Evolutionary conservation across 2,888 invertebrate species (phyloP).

Genomic region (Halictus ligatus): DNA sequence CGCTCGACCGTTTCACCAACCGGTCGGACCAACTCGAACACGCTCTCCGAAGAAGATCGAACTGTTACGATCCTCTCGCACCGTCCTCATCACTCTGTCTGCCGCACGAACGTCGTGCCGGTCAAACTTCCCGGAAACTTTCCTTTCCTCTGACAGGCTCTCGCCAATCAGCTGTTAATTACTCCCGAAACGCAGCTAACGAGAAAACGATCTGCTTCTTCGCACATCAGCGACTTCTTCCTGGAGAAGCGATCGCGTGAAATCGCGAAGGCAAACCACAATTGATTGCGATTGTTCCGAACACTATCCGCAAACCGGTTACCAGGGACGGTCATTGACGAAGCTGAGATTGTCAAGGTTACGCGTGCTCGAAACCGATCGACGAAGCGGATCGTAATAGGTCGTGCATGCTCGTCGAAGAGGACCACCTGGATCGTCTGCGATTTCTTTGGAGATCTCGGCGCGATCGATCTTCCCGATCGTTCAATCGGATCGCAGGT

Average conservation of each 20-base stretch:
- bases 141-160: background rate
- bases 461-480: background rate
- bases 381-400: background rate
- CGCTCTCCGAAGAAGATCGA: background rate
- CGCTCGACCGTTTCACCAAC: background rate
- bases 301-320: background rate
- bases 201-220: background rate
- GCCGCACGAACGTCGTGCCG: background rate
- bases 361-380: slow-evolving; percentile 5
- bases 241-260: background rate
- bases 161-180: background rate
- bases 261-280: too few relatives aligned
- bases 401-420: background rate
- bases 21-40: background rate
- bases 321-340: background rate
- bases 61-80: slow-evolving; percentile 14
- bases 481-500: background rate
- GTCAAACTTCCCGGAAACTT: background rate
- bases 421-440: background rate
- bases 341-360: too few relatives aligned
- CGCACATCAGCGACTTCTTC: background rate
- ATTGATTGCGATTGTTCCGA: too few relatives aligned
- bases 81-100: slow-evolving; percentile 11
- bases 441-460: background rate
- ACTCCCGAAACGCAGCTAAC: background rate